Conservation (phyloP, 2,797 vertebrate species). For the Myotis findleyi region DNA sequence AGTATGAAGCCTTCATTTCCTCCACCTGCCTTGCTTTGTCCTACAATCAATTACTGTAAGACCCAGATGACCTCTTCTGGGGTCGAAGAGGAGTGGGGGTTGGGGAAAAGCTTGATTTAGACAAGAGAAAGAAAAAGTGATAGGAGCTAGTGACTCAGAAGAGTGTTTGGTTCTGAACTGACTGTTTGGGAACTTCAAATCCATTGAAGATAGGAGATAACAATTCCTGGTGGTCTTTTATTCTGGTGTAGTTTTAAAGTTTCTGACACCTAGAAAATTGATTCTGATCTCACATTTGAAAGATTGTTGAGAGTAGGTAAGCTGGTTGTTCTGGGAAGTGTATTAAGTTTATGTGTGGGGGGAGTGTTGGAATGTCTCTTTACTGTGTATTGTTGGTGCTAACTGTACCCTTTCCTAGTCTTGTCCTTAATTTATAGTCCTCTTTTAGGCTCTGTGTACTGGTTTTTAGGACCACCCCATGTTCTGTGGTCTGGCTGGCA, state of each 20-base stretch:
- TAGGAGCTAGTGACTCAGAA: slow-evolving; percentile 43
- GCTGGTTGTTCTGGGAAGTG: not conserved
- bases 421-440: slow-evolving; percentile 39
- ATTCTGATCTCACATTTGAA: slow-evolving; percentile 47
- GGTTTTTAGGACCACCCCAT: not conserved
- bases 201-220: not conserved
- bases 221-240: not conserved
- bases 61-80: slow-evolving; percentile 57
- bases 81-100: not conserved
- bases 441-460: not conserved
- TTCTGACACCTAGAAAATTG: slow-evolving; percentile 33
- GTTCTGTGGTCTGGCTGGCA: not conserved
- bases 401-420: not conserved
- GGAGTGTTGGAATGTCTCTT: not conserved
- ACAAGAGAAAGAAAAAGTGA: slow-evolving; percentile 42
- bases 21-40: slow-evolving; percentile 76
- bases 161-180: slow-evolving; percentile 30
- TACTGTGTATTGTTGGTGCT: not conserved
- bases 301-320: not conserved
- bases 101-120: slow-evolving; percentile 47
- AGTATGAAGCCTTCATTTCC: slow-evolving; percentile 78
- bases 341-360: not conserved
- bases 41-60: slow-evolving; percentile 57
- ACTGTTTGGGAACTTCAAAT: slow-evolving; percentile 30
- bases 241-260: slow-evolving; percentile 45